A percentile compares a stretch with the other conserved stretches of the same genome.
These are phyloP conservation scores for Prinia subflava DNA, from an alignment of 2,113 vertebrate species.

Conservation along the genomic window DNA sequence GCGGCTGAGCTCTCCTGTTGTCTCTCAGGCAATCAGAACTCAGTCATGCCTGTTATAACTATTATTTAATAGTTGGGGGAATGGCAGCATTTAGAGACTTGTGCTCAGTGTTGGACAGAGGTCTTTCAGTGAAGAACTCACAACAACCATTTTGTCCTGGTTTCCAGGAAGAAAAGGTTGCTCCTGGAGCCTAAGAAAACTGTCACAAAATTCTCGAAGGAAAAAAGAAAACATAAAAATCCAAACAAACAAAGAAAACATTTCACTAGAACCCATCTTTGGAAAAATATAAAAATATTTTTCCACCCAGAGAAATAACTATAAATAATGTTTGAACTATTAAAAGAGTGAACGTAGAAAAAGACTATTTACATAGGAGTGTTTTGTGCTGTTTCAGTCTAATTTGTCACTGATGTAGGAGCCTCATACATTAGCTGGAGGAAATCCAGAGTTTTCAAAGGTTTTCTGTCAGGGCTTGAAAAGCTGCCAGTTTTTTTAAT, in stretches of 20 bases:
- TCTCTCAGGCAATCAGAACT: not conserved
- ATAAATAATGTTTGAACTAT: constrained; percentile 3
- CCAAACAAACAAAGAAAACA: constrained; percentile 49
- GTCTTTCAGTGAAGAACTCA: not conserved
- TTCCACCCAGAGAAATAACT: not conserved
- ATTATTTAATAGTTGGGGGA: not conserved
- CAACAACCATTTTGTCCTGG: constrained; percentile 31
- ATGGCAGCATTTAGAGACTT: not conserved
- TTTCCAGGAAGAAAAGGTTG: constrained; percentile 48
- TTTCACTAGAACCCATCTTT: constrained; percentile 37
- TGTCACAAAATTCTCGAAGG: not conserved
- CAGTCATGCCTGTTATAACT: not conserved
- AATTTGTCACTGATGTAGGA: constrained; percentile 63
- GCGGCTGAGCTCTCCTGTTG: not conserved
- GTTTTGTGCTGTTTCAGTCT: constrained; percentile 21
- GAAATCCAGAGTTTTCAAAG: constrained; percentile 73
- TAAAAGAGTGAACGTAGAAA: constrained; percentile 13
- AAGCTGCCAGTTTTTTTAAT: constrained; percentile 72
- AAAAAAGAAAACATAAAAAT: not conserved
- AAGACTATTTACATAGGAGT: constrained; percentile 26
- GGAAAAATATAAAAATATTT: constrained; percentile 37
- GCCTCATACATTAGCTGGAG: constrained; percentile 72
- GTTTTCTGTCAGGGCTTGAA: constrained; percentile 69
- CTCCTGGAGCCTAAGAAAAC: constrained; percentile 36
- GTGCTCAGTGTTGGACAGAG: not conserved